These are phyloP conservation scores for Dascillus cervinus DNA, from an alignment of 2,888 invertebrate species.

Conservation along the genomic window DNA sequence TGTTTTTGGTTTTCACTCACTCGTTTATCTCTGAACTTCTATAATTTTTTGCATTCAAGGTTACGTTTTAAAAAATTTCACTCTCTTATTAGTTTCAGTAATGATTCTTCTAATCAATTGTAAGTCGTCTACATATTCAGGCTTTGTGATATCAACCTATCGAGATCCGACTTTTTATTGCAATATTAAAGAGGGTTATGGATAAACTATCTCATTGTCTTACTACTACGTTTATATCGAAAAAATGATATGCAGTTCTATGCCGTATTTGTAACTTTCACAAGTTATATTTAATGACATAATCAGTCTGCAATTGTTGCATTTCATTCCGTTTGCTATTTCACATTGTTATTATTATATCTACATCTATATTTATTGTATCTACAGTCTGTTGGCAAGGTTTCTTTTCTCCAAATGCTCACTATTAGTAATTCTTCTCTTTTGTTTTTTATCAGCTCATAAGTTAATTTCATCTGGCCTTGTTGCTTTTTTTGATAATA, in stretches of 20 bases:
- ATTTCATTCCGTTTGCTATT: constrained; percentile 1
- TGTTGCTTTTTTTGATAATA: constrained; percentile 5
- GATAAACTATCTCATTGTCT: constrained; percentile 1
- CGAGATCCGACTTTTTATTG: too few species aligned
- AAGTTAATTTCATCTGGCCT: constrained; percentile 5
- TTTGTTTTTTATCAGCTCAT: constrained; percentile 6
- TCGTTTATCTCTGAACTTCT: too few species aligned
- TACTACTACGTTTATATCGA: constrained; percentile 2
- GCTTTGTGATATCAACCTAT: too few species aligned
- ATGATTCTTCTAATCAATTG: too few species aligned
- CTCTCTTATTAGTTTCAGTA: too few species aligned
- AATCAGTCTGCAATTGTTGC: constrained; percentile 1
- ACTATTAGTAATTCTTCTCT: constrained; percentile 2
- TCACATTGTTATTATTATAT: too few species aligned
- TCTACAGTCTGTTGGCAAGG: not conserved
- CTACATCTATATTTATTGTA: too few species aligned
- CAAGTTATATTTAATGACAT: constrained; percentile 1
- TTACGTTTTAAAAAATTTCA: too few species aligned
- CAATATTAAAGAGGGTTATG: constrained; percentile 1
- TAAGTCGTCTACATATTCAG: too few species aligned
- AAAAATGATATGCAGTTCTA: constrained; percentile 3
- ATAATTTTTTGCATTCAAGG: too few species aligned
- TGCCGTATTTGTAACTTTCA: constrained; percentile 3
- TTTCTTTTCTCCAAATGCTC: constrained; percentile 1
- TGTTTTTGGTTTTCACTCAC: too few species aligned